Conservation (phyloP, 2,113 vertebrate species). For the Hydrolagus affinis region DNA sequence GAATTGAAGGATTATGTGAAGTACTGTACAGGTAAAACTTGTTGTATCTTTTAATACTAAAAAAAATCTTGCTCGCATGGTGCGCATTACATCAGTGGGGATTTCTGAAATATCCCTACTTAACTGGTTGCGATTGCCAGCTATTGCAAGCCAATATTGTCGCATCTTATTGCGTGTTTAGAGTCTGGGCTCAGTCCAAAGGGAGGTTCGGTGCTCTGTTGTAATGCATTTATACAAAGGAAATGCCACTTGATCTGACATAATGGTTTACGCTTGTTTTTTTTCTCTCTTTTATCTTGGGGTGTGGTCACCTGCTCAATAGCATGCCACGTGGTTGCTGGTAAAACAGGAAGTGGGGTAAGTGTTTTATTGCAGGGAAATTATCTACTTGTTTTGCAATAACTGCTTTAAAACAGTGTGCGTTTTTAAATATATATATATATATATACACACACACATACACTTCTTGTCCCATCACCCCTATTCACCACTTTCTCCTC, state of each 20-base stretch:
- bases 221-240: neutral
- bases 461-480: no score
- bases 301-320: constrained; percentile 46
- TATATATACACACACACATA: no score
- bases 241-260: neutral
- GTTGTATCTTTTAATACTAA: no score
- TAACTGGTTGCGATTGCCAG: neutral
- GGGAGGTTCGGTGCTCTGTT: neutral
- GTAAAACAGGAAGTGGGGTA: constrained; percentile 83
- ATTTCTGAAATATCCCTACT: neutral
- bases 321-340: constrained; percentile 85
- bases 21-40: no score
- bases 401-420: neutral
- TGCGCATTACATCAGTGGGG: no score
- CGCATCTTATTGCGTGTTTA: neutral
- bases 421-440: no score
- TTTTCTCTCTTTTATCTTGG: constrained; percentile 43
- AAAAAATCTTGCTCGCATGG: no score
- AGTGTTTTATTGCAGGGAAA: constrained; percentile 47
- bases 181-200: neutral
- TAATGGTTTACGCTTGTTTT: constrained; percentile 29
- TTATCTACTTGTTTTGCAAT: constrained; percentile 31
- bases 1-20: no score
- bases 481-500: no score
- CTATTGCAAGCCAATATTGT: neutral